Percentiles rank a stretch among this genome's conserved stretches.
Evolutionary conservation across 2,888 invertebrate genomes (phyloP).

Genomic region (Cepaea hortensis): DNA sequence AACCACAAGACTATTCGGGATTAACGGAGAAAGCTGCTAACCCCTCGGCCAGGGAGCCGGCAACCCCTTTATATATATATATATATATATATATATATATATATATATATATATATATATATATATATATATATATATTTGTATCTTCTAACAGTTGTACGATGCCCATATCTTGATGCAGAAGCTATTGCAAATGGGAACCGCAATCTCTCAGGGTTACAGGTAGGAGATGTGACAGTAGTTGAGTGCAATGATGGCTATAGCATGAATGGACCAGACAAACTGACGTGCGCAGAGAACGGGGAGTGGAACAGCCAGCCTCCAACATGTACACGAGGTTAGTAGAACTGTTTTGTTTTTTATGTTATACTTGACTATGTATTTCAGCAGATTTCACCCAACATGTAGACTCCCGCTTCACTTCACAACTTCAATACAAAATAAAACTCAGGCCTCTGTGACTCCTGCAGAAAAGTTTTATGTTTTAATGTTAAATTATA

Average conservation of each 20-base stretch:
- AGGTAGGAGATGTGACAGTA: slow-evolving; percentile 55
- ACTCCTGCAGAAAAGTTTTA: no score
- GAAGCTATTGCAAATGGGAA: slow-evolving; percentile 60
- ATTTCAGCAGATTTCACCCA: not conserved
- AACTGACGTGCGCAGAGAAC: slow-evolving; percentile 56
- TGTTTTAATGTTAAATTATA: no score
- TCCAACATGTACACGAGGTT: slow-evolving; percentile 58
- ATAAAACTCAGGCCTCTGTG: no score
- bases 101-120: not conserved
- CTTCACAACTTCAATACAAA: no score
- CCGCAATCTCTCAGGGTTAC: slow-evolving; percentile 56
- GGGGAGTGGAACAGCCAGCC: slow-evolving; percentile 60
- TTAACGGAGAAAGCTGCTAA: no score
- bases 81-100: not conserved
- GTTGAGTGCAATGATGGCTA: slow-evolving; percentile 60
- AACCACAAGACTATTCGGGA: no score
- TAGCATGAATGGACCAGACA: slow-evolving; percentile 46
- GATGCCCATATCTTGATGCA: slow-evolving; percentile 59
- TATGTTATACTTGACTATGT: not conserved
- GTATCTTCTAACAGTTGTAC: slow-evolving; percentile 59
- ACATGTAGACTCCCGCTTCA: no score
- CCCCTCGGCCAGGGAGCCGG: not conserved
- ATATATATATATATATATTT: not conserved
- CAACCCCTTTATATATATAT: not conserved
- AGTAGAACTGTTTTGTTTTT: slow-evolving; percentile 10